Evolutionary conservation across 2,113 vertebrate genomes (phyloP).

Genomic region (Gobius niger): DNA sequence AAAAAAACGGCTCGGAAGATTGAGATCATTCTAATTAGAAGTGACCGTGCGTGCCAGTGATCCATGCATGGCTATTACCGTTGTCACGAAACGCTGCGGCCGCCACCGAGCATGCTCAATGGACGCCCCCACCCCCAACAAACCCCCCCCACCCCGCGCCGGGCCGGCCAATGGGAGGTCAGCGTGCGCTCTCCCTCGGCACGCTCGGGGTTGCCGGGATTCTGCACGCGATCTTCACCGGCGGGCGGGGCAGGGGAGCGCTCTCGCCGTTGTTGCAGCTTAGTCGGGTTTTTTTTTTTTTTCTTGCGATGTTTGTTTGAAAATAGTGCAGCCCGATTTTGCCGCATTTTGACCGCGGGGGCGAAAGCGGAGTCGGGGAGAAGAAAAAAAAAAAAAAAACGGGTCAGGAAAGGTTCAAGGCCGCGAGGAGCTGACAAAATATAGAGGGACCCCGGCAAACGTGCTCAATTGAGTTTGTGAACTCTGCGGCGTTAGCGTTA

Average conservation of each 20-base stretch:
- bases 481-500: neutral
- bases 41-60: conserved; percentile 74
- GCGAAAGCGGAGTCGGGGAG: neutral
- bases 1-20: conserved; percentile 30
- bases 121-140: conserved; percentile 24
- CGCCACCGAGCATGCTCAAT: conserved; percentile 69
- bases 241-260: conserved; percentile 64
- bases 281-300: neutral
- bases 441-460: neutral
- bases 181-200: conserved; percentile 54
- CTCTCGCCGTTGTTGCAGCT: neutral
- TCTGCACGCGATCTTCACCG: conserved; percentile 71
- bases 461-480: conserved; percentile 10
- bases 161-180: conserved; percentile 45
- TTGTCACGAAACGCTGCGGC: conserved; percentile 72
- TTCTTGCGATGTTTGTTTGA: conserved; percentile 55
- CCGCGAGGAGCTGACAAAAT: conserved; percentile 14
- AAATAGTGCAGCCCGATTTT: conserved; percentile 52
- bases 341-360: conserved; percentile 17
- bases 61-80: conserved; percentile 75
- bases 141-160: too few species aligned
- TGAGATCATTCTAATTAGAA: conserved; percentile 72
- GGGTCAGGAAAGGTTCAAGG: conserved; percentile 9
- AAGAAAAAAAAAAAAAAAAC: conserved; percentile 11
- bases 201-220: conserved; percentile 48